Conservation (phyloP, 2,113 vertebrate genomes). For the Buteo buteo region DNA sequence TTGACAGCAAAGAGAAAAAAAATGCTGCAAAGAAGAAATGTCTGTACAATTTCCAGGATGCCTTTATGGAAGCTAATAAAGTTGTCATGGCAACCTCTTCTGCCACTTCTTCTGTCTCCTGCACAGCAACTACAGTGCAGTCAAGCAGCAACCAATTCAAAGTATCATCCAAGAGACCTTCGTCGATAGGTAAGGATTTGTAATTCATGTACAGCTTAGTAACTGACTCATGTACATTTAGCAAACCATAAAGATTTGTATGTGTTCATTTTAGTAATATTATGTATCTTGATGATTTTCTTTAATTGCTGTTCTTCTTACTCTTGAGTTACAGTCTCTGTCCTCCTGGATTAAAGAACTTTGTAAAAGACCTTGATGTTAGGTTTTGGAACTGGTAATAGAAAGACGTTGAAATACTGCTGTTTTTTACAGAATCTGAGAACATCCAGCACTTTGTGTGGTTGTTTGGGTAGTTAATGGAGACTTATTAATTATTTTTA, state of each 20-base stretch:
- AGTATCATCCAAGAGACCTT: conserved; percentile 88
- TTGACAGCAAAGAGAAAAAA: conserved; percentile 90
- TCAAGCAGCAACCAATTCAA: conserved; percentile 94
- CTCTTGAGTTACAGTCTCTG: neutral
- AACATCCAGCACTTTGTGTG: neutral
- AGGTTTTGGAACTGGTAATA: neutral
- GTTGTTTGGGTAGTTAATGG: neutral
- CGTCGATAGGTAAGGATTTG: conserved; percentile 82
- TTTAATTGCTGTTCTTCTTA: neutral
- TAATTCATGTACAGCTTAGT: neutral
- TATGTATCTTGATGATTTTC: neutral
- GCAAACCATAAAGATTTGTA: neutral
- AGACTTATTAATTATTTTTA: neutral
- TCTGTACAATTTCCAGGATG: conserved; percentile 97
- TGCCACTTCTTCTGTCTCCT: conserved; percentile 91
- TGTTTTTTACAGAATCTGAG: neutral
- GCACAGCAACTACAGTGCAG: conserved; percentile 95
- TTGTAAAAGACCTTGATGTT: neutral
- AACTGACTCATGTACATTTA: neutral
- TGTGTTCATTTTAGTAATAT: neutral
- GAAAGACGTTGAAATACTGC: neutral
- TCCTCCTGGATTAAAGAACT: neutral
- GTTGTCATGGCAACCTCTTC: conserved; percentile 95
- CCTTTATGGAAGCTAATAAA: conserved; percentile 94
- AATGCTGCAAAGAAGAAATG: conserved; percentile 92